Evolutionary conservation across 2,113 vertebrate species (phyloP), one percentile per base, ranked within the genome.

Genomic region (Asarcornis scutulata): DNA sequence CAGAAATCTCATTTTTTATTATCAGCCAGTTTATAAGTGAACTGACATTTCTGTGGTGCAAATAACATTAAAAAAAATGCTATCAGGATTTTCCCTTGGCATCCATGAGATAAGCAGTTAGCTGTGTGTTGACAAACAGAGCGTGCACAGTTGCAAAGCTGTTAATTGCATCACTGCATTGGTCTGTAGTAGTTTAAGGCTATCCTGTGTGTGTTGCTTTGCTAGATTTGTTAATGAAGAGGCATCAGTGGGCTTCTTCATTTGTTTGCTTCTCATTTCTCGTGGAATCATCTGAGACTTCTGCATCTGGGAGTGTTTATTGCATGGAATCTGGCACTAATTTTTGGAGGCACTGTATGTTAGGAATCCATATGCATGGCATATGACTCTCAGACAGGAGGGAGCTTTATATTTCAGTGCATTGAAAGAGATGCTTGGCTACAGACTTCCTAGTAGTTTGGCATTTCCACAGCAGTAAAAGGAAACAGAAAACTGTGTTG

Each of bases 241-340:
- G 83, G 52, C 83, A 92, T 79, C 58, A 63, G 12, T 34, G 88
- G 48, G 50, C 59, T 58, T 42, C 94, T 63, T 62, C 38, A 10
- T 83, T 50, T 22, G n/a, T 21, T n/a, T 60, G 29, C 38, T 87
- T 82, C n/a, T 3, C 64, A 22, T 64, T 79, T 84, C 75, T 88
- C 29, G 25, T 48, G 59, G 76, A 68, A 31, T 83, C 7, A 38
- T 71, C 72, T 64, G 63, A 89, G 46, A 8, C 52, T 76, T 92
- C 88, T 85, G 48, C 84, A 59, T 86, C 56, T 95, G 94, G 86
- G 74, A 40, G 17, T 89, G 44, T 87, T 96, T 91, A 84, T 76
- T 46, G 9, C 7, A 16, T 15, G 36, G 82, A 86, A 83, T 18
- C 84, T 89, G 91, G 72, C 6, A 4, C 25, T 74, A 36, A 34